Percentiles rank a stretch among this genome's conserved stretches.
phyloP scores from a whole-genome alignment of 2,797 vertebrate genomes.

The Brachymystax lenok region DNA sequence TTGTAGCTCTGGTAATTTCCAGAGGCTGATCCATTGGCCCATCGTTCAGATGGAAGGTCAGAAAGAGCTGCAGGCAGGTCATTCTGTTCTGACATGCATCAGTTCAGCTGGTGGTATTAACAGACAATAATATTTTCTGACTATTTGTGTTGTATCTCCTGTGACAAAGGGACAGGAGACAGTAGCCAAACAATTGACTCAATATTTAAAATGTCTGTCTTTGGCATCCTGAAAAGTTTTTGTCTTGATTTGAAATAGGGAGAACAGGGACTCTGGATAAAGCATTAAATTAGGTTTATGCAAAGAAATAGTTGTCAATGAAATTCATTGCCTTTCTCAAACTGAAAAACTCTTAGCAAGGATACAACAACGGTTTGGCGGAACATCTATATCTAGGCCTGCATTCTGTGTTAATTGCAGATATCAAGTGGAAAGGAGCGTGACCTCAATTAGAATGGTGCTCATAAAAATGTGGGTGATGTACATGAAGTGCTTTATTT shows the following conservation, averaged over 20 bases:
- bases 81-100: too few species aligned
- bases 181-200: too few species aligned
- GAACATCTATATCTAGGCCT: background rate
- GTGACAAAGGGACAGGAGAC: too few species aligned
- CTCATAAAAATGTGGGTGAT: background rate
- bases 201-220: too few species aligned
- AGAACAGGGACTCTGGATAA: background rate
- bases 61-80: background rate
- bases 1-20: background rate
- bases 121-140: too few species aligned
- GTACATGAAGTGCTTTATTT: background rate
- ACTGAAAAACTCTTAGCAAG: background rate
- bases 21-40: background rate
- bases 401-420: too few species aligned
- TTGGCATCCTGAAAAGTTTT: too few species aligned
- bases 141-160: too few species aligned
- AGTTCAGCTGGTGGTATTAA: too few species aligned
- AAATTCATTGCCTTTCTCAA: background rate
- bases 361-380: background rate
- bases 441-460: background rate
- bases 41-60: background rate
- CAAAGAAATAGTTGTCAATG: background rate
- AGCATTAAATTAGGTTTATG: background rate
- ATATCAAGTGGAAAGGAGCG: background rate
- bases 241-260: too few species aligned